Base-by-base conservation (phyloP, 2,113 vertebrate species). In the Gambusia affinis region DNA sequence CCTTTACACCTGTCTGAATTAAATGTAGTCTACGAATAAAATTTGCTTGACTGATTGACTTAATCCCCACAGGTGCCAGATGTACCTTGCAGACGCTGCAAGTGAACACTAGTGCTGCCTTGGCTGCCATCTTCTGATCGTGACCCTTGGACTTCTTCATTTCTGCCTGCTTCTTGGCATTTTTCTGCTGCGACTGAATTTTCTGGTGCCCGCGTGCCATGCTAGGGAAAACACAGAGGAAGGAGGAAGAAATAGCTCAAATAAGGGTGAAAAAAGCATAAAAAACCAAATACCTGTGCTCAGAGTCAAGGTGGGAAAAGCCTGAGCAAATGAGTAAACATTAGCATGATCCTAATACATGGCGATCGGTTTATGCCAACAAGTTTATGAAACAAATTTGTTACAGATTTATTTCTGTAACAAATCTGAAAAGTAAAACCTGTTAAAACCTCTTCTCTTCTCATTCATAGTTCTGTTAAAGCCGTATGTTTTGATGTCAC, bases 141-240 rank as follows among this genome's bases (percentile, higher is more conserved):
- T 97, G 96, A 87, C 96, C 96, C 90, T 99, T 97, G 78, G 96
- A 96, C 94, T 99, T 99, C 92, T 99, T 98, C 80, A 95, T 92
- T 86, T 98, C 98, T 12, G 97, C 97, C 94, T 98, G 97, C 85
- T 98, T 99, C 95, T 99, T 99, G 91, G 96, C 96, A 82, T 98
- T 99, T 92, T 97, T 97, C 94, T 99, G 97, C 93, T 99, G 97
- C 12, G 97, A 98, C 84, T 99, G 98, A 81, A 99, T 94, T 94
- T 99, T 99, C 94, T 99, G 97, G 91, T 99, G 98, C 85, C 97
- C 97, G 80, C 97, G 96, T 91, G 97, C 97, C 98, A 98, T 97
- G 91, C 81, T 96, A 94, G 19, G 31, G 64, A 83, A 75, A 15
- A 47, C 44, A 47, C 63, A 83, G 79, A 64, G 19, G 30, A 17